Percentiles rank a stretch among this genome's conserved stretches.
Evolutionary conservation across 2,797 vertebrate species (phyloP).

Genomic region (Leucoraja ocellata): DNA sequence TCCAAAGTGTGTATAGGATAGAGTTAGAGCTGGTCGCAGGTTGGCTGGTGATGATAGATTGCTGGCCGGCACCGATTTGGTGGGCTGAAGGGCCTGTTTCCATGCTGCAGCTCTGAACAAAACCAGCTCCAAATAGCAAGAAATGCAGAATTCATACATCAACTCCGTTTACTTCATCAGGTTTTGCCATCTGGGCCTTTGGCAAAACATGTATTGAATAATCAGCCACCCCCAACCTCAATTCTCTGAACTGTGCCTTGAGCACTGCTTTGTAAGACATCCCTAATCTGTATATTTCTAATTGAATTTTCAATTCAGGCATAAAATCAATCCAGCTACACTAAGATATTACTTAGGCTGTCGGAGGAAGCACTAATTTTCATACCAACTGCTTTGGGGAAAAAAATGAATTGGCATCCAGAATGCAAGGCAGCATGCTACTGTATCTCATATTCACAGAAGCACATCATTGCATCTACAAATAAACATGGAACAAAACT

Average conservation of each 20-base stretch:
- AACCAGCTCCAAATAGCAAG: background rate
- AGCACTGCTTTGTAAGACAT: background rate
- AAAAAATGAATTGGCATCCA: background rate
- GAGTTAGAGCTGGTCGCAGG: too few species aligned
- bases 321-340: constrained; percentile 5
- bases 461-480: background rate
- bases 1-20: too few species aligned
- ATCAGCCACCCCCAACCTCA: background rate
- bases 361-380: background rate
- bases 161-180: background rate
- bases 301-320: background rate
- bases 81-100: too few species aligned
- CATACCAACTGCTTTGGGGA: background rate
- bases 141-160: background rate
- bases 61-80: too few species aligned
- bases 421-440: background rate
- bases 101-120: too few species aligned
- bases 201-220: constrained; percentile 10
- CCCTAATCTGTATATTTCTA: background rate
- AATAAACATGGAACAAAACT: background rate
- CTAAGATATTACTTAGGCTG: background rate
- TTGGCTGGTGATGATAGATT: too few species aligned
- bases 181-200: background rate
- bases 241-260: background rate
- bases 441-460: background rate